phyloP scores from a whole-genome alignment of 2,797 vertebrate genomes.

The Enteromius paludinosus region DNA sequence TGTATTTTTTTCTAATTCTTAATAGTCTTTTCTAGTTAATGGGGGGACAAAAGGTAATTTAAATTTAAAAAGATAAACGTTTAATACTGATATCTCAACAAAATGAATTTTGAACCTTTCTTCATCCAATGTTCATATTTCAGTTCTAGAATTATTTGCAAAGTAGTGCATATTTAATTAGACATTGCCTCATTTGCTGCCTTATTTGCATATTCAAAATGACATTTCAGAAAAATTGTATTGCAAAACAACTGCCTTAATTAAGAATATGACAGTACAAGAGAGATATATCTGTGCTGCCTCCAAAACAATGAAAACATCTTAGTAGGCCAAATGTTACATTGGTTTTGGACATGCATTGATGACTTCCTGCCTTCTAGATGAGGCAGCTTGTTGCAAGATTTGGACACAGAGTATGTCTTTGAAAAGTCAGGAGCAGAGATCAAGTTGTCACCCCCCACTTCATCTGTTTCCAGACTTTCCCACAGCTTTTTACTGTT shows the following conservation, averaged over 20 bases:
- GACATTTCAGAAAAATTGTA: not conserved
- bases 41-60: not conserved
- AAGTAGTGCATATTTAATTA: not conserved
- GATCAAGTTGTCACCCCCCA: not conserved
- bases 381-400: not conserved
- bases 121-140: not conserved
- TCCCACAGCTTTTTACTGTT: not conserved
- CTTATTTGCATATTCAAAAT: conserved; percentile 1
- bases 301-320: not conserved
- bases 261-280: not conserved
- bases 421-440: not conserved
- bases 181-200: not conserved
- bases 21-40: not conserved
- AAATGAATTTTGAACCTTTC: not conserved
- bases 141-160: not conserved
- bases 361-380: not conserved
- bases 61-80: too few species aligned
- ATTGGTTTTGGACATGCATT: not conserved
- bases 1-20: too few species aligned
- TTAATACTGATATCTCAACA: not conserved
- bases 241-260: not conserved
- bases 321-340: not conserved
- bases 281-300: not conserved
- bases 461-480: conserved; percentile 9
- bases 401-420: not conserved